Percentiles rank a stretch among this genome's conserved stretches.
These are phyloP conservation scores for Sitophilus oryzae DNA, from an alignment of 1,140 invertebrate species.

Conservation along the genomic window DNA sequence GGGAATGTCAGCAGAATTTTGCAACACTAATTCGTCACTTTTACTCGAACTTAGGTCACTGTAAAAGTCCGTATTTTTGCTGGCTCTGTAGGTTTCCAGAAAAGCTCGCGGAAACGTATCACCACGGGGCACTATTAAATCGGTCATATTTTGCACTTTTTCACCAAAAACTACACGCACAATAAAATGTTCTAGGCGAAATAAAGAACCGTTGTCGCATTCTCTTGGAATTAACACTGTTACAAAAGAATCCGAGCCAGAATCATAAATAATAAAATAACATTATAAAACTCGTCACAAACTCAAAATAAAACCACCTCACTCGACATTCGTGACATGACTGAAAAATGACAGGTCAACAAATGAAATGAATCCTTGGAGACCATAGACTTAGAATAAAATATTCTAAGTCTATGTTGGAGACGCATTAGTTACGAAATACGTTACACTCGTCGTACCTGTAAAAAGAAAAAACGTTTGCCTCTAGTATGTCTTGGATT, in stretches of 20 bases:
- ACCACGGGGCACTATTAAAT: constrained; percentile 40
- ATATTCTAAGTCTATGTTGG: no score
- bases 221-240: background rate
- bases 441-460: no score
- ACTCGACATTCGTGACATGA: background rate
- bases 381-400: no score
- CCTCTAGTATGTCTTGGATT: no score
- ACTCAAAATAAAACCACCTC: background rate
- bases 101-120: constrained; percentile 42
- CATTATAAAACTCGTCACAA: background rate
- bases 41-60: constrained; percentile 41
- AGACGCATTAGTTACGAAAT: no score
- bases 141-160: constrained; percentile 36
- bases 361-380: background rate
- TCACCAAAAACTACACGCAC: background rate
- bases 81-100: constrained; percentile 38
- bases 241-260: background rate
- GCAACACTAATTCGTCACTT: constrained; percentile 43
- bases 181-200: no score
- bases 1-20: constrained; percentile 38
- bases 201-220: no score
- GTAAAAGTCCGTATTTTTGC: constrained; percentile 36
- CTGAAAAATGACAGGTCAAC: background rate
- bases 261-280: background rate
- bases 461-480: no score